Conservation (phyloP, 2,888 invertebrate genomes). For the Sminthurides aquaticus region DNA sequence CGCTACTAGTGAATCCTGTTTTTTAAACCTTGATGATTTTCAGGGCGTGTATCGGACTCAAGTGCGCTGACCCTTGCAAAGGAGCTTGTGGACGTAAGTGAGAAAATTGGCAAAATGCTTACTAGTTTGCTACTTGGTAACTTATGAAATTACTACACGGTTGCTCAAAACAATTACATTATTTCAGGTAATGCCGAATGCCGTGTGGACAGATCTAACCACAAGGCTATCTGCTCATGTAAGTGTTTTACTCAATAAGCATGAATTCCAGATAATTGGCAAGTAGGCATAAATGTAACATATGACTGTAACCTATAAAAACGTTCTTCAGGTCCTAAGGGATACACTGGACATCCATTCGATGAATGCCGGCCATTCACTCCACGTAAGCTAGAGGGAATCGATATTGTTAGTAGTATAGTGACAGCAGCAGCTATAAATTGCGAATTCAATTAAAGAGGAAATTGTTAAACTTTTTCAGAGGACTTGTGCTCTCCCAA, state of each 20-base stretch:
- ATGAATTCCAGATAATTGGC: neutral
- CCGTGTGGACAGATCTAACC: slow-evolving; percentile 57
- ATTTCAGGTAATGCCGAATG: slow-evolving; percentile 58
- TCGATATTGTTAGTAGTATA: too few species aligned
- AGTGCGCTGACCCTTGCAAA: slow-evolving; percentile 70
- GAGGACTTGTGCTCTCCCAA: slow-evolving; percentile 78
- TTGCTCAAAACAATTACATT: too few species aligned
- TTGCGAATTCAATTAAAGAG: neutral
- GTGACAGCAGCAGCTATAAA: neutral
- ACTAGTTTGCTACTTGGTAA: neutral
- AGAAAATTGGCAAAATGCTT: neutral
- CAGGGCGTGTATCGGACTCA: slow-evolving; percentile 71
- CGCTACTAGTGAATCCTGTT: neutral
- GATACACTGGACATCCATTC: slow-evolving; percentile 83
- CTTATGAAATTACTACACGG: too few species aligned
- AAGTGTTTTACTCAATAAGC: too few species aligned
- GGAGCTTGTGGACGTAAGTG: slow-evolving; percentile 60
- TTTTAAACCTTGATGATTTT: slow-evolving; percentile 41
- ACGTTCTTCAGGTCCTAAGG: slow-evolving; percentile 46
- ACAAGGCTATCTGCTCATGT: slow-evolving; percentile 78
- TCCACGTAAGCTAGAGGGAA: slow-evolving; percentile 38
- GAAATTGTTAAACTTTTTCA: slow-evolving; percentile 45
- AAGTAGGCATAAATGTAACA: neutral
- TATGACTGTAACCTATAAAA: neutral
- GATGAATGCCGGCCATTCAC: slow-evolving; percentile 66